These are phyloP conservation scores for Hydropotes inermis DNA, from an alignment of 2,113 vertebrate genomes.

Conservation along the genomic window DNA sequence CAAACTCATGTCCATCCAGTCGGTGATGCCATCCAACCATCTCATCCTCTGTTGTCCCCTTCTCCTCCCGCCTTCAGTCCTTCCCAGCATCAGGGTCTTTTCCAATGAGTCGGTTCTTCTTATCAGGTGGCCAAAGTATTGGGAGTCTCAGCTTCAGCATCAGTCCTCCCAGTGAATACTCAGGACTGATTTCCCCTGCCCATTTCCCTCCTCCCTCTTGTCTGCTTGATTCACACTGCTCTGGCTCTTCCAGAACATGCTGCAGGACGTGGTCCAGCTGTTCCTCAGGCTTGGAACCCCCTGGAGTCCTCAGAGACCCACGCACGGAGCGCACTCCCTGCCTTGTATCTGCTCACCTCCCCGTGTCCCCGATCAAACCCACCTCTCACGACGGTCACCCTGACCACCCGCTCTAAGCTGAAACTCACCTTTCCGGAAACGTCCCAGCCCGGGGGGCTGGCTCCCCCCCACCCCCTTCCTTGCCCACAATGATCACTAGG, in stretches of 20 bases:
- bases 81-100: too few species aligned
- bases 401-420: too few species aligned
- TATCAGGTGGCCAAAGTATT: too few species aligned
- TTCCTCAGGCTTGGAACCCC: not conserved
- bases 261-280: not conserved
- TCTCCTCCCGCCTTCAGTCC: too few species aligned
- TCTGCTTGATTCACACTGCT: not conserved
- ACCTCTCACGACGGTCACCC: not conserved
- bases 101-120: too few species aligned
- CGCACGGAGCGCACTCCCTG: accelerated
- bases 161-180: too few species aligned
- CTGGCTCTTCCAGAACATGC: not conserved
- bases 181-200: too few species aligned
- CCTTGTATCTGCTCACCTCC: not conserved
- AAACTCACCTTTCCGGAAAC: not conserved
- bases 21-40: too few species aligned
- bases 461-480: accelerated
- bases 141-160: too few species aligned
- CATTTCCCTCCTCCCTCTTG: not conserved
- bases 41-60: too few species aligned
- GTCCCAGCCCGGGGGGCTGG: accelerated
- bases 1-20: too few species aligned
- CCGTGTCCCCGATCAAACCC: not conserved
- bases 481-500: accelerated
- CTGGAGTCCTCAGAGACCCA: not conserved